phyloP scores from a whole-genome alignment of 37 sponge, comb jelly and placozoan genomes.

The Cliona cf. orientalis region DNA sequence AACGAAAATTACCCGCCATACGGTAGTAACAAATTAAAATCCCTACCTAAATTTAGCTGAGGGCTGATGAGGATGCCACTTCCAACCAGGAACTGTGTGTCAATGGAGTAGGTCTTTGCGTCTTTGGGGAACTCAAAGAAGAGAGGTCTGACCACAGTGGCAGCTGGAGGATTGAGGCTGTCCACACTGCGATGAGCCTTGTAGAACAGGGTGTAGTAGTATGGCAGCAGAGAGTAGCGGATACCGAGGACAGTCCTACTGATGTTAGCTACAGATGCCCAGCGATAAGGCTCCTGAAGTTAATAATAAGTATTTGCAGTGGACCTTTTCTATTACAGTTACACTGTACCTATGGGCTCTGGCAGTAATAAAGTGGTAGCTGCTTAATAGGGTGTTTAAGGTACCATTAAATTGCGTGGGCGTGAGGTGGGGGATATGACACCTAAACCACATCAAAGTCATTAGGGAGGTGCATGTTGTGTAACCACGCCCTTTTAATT shows the following conservation, averaged over 20 bases:
- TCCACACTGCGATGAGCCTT: constrained; percentile 40
- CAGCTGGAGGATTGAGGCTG: constrained; percentile 45
- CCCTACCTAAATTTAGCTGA: constrained; percentile 62
- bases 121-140: constrained; percentile 91
- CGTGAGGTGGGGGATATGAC: no score
- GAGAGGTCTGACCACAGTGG: constrained; percentile 67
- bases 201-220: constrained; percentile 91
- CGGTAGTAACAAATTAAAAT: neutral
- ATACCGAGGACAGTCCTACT: constrained; percentile 67
- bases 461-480: no score
- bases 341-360: no score
- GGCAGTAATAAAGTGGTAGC: no score
- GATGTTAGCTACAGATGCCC: constrained; percentile 79
- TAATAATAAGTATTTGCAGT: no score
- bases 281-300: constrained; percentile 80
- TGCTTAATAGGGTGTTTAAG: no score
- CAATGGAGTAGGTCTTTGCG: constrained; percentile 57
- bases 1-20: no score
- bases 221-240: constrained; percentile 89
- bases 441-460: no score
- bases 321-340: no score
- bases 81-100: constrained; percentile 89
- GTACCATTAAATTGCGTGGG: no score
- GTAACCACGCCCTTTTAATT: no score
- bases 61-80: constrained; percentile 73